Base-by-base conservation (phyloP, 35 echinoderm and acorn worm species). In the Apostichopus parvimensis region DNA sequence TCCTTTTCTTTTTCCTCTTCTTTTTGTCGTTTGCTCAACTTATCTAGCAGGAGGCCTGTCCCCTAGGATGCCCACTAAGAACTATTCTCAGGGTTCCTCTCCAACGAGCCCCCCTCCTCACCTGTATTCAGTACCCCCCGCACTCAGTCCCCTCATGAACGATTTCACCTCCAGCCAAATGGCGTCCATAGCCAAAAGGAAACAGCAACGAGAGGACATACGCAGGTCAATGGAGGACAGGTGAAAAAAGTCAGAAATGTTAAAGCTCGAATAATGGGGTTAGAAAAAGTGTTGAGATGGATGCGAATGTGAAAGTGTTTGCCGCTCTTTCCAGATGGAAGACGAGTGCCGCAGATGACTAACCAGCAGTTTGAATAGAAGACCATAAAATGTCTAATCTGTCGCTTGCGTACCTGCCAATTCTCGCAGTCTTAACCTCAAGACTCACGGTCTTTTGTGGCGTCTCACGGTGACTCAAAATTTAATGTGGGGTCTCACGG, bases 111-210 rank as follows among this genome's bases (percentile, higher is more conserved):
- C 87, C 1, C n/a, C 92, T 60, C 12, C 22, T 1, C 60, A 88
- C 73, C 73, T 91, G 72, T 97, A 97, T 86, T 97, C 95, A 1
- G 95, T 97, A 72, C 95, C 95, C n/a, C 88, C 95, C 6, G 95
- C 95, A 4, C 90, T 97, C 5, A 80, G 91, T 24, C 95, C 95
- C 20, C 93, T 97, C 11, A 87, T 94, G 64, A 91, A 97, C 53
- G 95, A 97, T 75, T 97, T 97, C 87, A 92, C 95, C 61, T 89
- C 93, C 26, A 85, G 56, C 14, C 95, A 97, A 60, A 87, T 97
- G 57, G 95, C 95, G 5, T 97, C 95, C 55, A 94, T 97, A 70
- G 93, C 95, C 8, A 91, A 92, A 34, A 90, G 89, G 11, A 94
- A 93, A 28, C 90, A 94, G 24, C 95, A 97, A 62, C 80, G 79